These are phyloP conservation scores for Orthosia gracilis DNA, from an alignment of 2,888 invertebrate species.

Conservation along the genomic window DNA sequence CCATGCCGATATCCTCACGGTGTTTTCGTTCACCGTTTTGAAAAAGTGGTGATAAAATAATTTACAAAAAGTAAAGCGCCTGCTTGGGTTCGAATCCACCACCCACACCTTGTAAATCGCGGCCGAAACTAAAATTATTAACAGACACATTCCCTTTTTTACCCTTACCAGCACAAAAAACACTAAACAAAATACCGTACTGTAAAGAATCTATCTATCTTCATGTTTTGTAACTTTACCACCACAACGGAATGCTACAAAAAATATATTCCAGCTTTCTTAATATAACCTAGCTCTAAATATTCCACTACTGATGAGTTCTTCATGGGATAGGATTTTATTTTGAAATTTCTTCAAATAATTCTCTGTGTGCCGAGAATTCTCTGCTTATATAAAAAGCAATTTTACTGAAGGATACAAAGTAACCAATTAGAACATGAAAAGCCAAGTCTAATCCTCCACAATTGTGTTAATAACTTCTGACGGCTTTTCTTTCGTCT, in stretches of 20 bases:
- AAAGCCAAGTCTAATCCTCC: not conserved
- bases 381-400: slow-evolving; percentile 3
- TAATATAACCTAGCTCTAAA: not conserved
- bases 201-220: too few relatives aligned
- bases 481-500: not conserved
- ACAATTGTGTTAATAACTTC: slow-evolving; percentile 5
- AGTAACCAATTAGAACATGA: slow-evolving; percentile 11
- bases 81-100: too few relatives aligned
- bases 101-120: too few relatives aligned
- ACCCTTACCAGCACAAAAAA: not conserved
- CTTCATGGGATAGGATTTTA: not conserved
- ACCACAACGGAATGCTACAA: not conserved
- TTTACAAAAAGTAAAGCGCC: too few relatives aligned
- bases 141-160: not conserved
- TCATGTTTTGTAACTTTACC: too few relatives aligned
- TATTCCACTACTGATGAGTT: slow-evolving; percentile 9
- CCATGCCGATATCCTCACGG: too few relatives aligned
- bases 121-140: not conserved
- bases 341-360: not conserved
- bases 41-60: too few relatives aligned
- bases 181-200: not conserved
- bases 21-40: too few relatives aligned
- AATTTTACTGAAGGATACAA: slow-evolving; percentile 12
- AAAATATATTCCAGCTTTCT: not conserved
- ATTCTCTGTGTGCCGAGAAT: not conserved